These are phyloP conservation scores for Actinopyga echinites DNA, from an alignment of 53 echinoderm and acorn worm species.

Conservation along the genomic window DNA sequence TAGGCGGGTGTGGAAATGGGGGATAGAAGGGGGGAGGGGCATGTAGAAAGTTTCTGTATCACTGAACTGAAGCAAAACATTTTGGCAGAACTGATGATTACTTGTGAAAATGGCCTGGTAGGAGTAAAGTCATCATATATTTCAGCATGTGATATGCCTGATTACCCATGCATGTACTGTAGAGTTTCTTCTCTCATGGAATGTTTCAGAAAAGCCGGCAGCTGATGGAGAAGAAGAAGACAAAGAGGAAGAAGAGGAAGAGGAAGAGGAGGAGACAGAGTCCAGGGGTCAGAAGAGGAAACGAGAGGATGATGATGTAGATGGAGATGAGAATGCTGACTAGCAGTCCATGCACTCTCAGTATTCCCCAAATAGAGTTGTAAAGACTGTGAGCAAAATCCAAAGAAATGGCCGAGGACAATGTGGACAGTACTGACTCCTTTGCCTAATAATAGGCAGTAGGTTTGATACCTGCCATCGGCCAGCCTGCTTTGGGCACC, in stretches of 20 bases:
- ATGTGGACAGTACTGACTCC: slow-evolving; percentile 23
- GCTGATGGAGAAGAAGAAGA: not conserved
- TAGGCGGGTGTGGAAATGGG: too few species aligned
- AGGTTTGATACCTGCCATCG: not conserved
- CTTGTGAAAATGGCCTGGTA: too few species aligned
- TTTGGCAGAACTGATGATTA: too few species aligned
- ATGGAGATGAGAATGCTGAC: slow-evolving; percentile 77
- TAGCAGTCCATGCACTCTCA: slow-evolving; percentile 32
- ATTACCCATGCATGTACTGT: too few species aligned
- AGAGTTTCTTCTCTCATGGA: too few species aligned
- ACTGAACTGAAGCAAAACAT: too few species aligned
- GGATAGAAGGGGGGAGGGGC: too few species aligned
- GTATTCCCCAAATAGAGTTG: not conserved
- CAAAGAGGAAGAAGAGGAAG: not conserved
- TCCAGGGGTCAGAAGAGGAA: slow-evolving; percentile 95
- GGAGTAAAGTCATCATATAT: too few species aligned
- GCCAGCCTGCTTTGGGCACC: not conserved
- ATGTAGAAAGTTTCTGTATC: too few species aligned
- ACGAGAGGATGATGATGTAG: slow-evolving; percentile 88
- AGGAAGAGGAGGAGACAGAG: not conserved
- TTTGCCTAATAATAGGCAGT: not conserved
- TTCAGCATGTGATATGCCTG: too few species aligned
- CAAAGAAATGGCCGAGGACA: slow-evolving; percentile 2
- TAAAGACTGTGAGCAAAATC: slow-evolving; percentile 16
- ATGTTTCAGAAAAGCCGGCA: not conserved